phyloP scores from a whole-genome alignment of 64 coral and sea anemone species.

The Montipora efflorescens region DNA sequence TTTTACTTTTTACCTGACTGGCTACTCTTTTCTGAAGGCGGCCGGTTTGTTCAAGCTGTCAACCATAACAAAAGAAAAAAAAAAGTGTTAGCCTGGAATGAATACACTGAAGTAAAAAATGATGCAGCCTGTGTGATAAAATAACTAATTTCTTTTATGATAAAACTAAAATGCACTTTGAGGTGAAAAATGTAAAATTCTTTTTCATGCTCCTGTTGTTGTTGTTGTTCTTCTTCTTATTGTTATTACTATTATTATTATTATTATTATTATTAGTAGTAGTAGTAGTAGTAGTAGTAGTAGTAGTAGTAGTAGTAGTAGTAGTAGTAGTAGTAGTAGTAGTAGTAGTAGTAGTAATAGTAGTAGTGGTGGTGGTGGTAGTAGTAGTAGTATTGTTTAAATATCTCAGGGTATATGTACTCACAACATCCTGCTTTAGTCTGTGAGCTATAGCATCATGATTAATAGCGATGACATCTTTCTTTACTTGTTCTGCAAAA shows the following conservation, averaged over 20 bases:
- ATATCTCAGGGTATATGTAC: background rate
- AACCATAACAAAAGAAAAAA: background rate
- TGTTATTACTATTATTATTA: too few species aligned
- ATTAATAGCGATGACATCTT: slow-evolving; percentile 64
- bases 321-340: too few species aligned
- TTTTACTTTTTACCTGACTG: slow-evolving; percentile 53
- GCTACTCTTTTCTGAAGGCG: slow-evolving; percentile 90
- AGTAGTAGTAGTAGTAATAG: too few species aligned
- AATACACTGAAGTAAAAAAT: too few species aligned
- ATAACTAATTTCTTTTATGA: background rate
- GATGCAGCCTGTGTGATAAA: too few species aligned
- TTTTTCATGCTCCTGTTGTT: too few species aligned
- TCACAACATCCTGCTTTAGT: slow-evolving; percentile 94
- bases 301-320: too few species aligned
- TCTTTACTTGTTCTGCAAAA: slow-evolving; percentile 70
- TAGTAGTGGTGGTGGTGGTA: too few species aligned
- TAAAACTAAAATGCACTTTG: background rate
- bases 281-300: too few species aligned
- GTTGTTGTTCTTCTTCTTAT: too few species aligned
- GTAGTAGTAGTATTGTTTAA: too few species aligned
- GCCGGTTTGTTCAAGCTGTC: slow-evolving; percentile 88
- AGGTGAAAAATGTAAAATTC: background rate
- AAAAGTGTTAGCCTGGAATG: background rate
- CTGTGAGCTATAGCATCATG: slow-evolving; percentile 98
- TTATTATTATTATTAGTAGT: too few species aligned